These are phyloP conservation scores for Triops longicaudatus DNA, from an alignment of 1,140 invertebrate species.

Conservation along the genomic window DNA sequence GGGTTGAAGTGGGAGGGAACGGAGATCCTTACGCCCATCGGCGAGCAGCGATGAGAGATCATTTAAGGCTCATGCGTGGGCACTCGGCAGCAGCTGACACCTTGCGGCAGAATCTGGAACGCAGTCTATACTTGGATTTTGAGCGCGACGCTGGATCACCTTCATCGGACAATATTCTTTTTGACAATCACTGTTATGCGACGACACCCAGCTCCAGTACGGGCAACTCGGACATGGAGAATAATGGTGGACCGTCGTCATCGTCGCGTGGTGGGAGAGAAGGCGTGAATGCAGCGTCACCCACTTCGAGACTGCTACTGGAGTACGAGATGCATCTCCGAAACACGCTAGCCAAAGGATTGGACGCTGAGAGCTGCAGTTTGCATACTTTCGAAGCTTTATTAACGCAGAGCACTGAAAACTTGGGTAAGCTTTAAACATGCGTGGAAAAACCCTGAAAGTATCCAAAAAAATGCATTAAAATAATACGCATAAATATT, in stretches of 20 bases:
- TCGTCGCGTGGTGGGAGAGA: background rate
- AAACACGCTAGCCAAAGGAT: conserved; percentile 86
- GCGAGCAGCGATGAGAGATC: conserved; percentile 22
- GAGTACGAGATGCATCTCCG: conserved; percentile 93
- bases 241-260: conserved; percentile 4
- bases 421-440: conserved; percentile 66
- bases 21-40: conserved; percentile 17
- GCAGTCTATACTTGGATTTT: conserved; percentile 69
- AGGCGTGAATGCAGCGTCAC: conserved; percentile 47
- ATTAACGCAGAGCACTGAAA: conserved; percentile 88
- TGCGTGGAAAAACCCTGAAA: no score
- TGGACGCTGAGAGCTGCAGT: conserved; percentile 90
- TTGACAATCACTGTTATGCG: conserved; percentile 87
- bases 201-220: conserved; percentile 77
- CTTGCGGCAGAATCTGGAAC: conserved; percentile 39
- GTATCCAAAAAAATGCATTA: no score
- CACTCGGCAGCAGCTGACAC: conserved; percentile 22
- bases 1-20: conserved; percentile 27
- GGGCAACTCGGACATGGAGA: conserved; percentile 74
- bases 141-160: conserved; percentile 69
- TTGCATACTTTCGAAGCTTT: conserved; percentile 87
- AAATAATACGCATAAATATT: no score
- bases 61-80: background rate
- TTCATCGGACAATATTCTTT: conserved; percentile 82
- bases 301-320: conserved; percentile 72